Conservation (phyloP, 2,797 vertebrate genomes). For the Amazona finschi region DNA sequence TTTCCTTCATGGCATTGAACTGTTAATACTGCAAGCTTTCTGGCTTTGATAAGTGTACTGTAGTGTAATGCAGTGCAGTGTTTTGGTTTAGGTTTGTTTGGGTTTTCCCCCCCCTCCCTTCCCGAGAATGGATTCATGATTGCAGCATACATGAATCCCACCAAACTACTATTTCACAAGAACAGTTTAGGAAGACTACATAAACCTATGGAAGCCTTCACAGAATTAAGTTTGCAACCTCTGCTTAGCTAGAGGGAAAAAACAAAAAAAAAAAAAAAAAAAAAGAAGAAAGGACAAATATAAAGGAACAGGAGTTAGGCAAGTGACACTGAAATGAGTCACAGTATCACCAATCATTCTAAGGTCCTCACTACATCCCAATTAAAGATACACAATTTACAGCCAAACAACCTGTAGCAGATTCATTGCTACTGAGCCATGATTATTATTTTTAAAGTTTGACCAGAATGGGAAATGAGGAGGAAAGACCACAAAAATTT, state of each 20-base stretch:
- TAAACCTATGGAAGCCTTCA: not conserved
- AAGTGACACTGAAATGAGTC: not conserved
- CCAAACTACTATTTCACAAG: not conserved
- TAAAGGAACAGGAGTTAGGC: not conserved
- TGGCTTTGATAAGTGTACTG: not conserved
- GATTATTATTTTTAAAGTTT: not conserved
- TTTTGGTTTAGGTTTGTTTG: not conserved
- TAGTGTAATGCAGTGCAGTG: not conserved
- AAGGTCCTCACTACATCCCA: not conserved
- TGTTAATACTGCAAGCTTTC: not conserved
- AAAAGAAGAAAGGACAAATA: not conserved
- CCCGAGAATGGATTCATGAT: not conserved
- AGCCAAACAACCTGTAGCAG: not conserved
- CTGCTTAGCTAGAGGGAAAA: not conserved
- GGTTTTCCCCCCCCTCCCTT: accelerated
- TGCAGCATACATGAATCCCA: not conserved
- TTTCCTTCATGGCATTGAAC: not conserved
- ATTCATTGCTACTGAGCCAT: not conserved
- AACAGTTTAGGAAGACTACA: not conserved
- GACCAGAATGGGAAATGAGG: not conserved
- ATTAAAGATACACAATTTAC: not conserved
- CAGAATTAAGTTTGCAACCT: not conserved
- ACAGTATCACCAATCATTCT: not conserved
- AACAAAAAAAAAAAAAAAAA: not conserved
- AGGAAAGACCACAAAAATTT: not conserved